These are phyloP conservation scores for Kryphioiulus occultus DNA, from an alignment of 2,888 invertebrate species.

Conservation along the genomic window DNA sequence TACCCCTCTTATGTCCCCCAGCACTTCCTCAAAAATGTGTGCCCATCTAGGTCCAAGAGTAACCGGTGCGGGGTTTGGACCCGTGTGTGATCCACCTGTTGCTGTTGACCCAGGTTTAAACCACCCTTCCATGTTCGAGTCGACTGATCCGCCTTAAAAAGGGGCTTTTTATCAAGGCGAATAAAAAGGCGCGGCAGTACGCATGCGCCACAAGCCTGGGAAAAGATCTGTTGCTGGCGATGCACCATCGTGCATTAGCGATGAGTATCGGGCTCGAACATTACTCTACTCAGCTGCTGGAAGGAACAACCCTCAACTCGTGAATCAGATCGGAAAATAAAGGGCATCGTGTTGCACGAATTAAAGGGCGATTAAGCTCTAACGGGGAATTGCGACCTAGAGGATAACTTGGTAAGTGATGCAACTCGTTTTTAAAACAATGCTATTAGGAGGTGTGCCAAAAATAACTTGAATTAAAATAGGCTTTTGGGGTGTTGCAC, in stretches of 20 bases:
- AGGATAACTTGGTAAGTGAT: no score
- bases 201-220: neutral
- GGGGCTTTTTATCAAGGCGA: neutral
- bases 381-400: no score
- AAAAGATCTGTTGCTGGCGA: conserved; percentile 21
- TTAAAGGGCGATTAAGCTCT: no score
- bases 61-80: neutral
- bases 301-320: no score
- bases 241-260: neutral
- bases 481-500: no score
- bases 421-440: no score
- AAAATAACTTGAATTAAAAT: no score
- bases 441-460: no score
- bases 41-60: neutral
- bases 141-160: conserved; percentile 25
- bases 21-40: neutral
- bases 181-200: neutral
- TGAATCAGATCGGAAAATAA: no score
- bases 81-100: neutral
- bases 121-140: neutral
- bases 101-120: neutral
- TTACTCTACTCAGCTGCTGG: neutral
- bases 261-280: neutral
- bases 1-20: neutral
- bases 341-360: no score